Evolutionary conservation across 1,140 invertebrate genomes (phyloP), one percentile per base, ranked within the genome.

Genomic region (Lucilia cuprina): DNA sequence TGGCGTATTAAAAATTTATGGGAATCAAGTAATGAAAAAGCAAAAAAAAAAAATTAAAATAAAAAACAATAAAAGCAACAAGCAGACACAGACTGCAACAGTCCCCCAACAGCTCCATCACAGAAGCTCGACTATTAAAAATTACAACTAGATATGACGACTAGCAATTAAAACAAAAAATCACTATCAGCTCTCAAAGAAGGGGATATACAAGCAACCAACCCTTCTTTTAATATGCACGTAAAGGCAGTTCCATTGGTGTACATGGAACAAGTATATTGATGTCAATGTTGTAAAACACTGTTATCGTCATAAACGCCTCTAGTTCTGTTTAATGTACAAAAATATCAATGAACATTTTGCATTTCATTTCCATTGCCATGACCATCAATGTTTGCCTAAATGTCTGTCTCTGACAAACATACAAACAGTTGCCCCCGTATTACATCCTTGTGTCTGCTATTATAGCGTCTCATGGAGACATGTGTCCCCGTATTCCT

Each of bases 1-100:
- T 70, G 60, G 65, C 65, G 19, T 70, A 70, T 21, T 70, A 70
- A 70, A 70, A 70, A 70, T 70, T 70, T 70, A 21, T 70, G 65
- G 65, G 65, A 70, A 70, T 70, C n/a, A 25, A 19, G 65, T n/a
- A 70, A 70, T 21, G 65, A 70, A 70, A 70, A 25, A 19, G 65
- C 8, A 70, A 70, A 9, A 19, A 70, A 70, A 70, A 70, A 21
- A 70, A 8, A 1, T 30, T 30, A 30, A 30, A 30, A 2, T 2
- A 30, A 30, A 30, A 30, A 30, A 30, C 25, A 30, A 30, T 30
- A 30, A 30, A 21, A 70, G 21, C 21, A 25, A 70, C 65, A 21
- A 70, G 21, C 19, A 60, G 55, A 60, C 55, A 60, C 4, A 60
- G n/a, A 41, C 25, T 30, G 3, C 41, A 41, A 7, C 50, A 55